Conservation (phyloP, 2,888 invertebrate genomes). For the Crocallis elinguaria region DNA sequence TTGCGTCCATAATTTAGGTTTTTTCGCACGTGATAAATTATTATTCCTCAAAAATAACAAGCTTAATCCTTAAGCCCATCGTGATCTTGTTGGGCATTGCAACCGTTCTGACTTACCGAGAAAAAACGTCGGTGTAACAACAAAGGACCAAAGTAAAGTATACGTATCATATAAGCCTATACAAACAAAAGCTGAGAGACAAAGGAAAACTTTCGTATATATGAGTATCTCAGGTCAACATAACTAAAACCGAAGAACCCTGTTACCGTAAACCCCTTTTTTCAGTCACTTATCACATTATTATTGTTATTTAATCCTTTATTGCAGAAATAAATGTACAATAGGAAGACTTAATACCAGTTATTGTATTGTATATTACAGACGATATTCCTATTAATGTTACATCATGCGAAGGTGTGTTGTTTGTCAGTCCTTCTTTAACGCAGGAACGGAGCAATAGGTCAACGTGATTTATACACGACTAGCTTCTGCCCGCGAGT, state of each 20-base stretch:
- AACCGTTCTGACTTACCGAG: slow-evolving; percentile 6
- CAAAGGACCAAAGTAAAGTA: slow-evolving; percentile 10
- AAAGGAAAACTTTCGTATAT: slow-evolving; percentile 3
- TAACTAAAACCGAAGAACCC: background rate
- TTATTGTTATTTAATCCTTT: background rate
- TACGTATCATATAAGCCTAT: slow-evolving; percentile 6
- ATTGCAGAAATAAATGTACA: no score
- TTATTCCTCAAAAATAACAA: slow-evolving; percentile 13
- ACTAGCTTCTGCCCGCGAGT: no score
- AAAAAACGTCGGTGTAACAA: slow-evolving; percentile 10
- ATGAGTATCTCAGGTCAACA: slow-evolving; percentile 4
- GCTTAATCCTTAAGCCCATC: slow-evolving; percentile 17
- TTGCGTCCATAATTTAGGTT: background rate
- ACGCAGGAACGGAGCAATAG: no score
- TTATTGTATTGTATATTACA: no score
- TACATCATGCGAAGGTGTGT: no score
- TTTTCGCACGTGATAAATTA: background rate
- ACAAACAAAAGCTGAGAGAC: slow-evolving; percentile 12
- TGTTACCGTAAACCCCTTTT: background rate
- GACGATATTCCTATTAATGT: no score
- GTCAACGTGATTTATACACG: no score
- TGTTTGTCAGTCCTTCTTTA: no score
- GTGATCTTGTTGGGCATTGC: slow-evolving; percentile 19
- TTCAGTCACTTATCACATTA: background rate
- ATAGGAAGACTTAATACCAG: no score